Evolutionary conservation across 2,888 invertebrate species (phyloP).

Genomic region (Melikaiella ostensackeni): DNA sequence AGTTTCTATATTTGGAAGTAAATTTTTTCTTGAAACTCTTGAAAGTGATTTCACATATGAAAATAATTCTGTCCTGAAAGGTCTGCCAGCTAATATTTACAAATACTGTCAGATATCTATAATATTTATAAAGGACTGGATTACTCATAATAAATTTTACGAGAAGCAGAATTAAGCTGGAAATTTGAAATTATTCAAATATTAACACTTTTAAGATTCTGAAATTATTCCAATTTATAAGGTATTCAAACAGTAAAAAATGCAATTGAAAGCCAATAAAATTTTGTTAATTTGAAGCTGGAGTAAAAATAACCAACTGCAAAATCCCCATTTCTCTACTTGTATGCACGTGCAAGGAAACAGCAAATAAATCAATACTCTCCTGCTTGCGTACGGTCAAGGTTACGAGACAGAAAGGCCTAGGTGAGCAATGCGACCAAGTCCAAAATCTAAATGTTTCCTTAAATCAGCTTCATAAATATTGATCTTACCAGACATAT

Average conservation of each 20-base stretch:
- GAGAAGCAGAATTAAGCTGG: too few species aligned
- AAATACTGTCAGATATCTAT: too few species aligned
- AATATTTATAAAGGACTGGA: too few species aligned
- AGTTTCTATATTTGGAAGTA: not conserved
- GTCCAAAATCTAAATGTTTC: not conserved
- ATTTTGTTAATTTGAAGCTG: not conserved
- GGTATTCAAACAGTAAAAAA: not conserved
- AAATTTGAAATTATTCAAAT: too few species aligned
- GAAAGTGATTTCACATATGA: not conserved
- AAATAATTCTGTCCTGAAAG: not conserved
- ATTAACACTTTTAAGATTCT: too few species aligned
- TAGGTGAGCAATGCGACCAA: constrained; percentile 5
- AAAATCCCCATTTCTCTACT: not conserved
- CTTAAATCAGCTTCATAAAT: not conserved
- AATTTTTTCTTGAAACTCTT: not conserved
- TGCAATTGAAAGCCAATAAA: not conserved
- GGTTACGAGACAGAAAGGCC: constrained; percentile 19
- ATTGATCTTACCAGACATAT: not conserved
- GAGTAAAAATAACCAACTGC: not conserved
- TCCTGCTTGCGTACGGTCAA: constrained; percentile 22
- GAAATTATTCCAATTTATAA: too few species aligned
- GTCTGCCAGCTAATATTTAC: too few species aligned
- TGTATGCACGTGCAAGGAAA: constrained; percentile 2
- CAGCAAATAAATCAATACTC: constrained; percentile 25
- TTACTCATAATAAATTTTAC: too few species aligned